These are phyloP conservation scores for Polyommatus icarus DNA, from an alignment of 2,888 invertebrate species.

Conservation along the genomic window DNA sequence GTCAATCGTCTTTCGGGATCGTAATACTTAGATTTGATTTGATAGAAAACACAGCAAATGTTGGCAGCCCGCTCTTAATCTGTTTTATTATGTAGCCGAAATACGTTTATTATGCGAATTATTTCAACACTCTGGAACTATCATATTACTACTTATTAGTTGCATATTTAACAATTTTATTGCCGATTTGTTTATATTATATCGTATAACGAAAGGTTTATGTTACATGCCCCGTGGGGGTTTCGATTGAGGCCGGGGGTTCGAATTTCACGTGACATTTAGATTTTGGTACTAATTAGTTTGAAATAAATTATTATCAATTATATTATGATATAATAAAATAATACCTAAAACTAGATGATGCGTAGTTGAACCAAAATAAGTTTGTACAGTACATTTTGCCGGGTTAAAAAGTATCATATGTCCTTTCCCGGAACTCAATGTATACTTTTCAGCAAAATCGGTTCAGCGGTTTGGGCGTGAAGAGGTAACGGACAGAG, in stretches of 20 bases:
- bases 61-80: neutral
- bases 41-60: too few species aligned
- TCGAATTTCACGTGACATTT: slow-evolving; percentile 7
- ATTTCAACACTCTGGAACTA: neutral
- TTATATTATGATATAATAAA: neutral
- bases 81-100: neutral
- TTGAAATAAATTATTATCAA: neutral
- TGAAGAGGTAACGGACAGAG: too few species aligned
- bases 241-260: neutral
- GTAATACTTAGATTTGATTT: too few species aligned
- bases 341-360: too few species aligned
- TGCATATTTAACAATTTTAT: slow-evolving; percentile 4
- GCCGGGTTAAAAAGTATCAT: too few species aligned
- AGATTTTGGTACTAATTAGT: neutral
- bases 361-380: too few species aligned
- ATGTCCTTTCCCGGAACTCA: too few species aligned
- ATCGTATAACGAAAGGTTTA: neutral
- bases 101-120: neutral
- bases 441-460: too few species aligned
- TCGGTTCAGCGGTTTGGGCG: too few species aligned
- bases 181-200: neutral
- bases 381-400: too few species aligned
- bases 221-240: neutral
- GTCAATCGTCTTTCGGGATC: too few species aligned
- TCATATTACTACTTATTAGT: neutral